Percentiles rank a stretch among this genome's conserved stretches.
Evolutionary conservation across 2,797 vertebrate species (phyloP).

Genomic region (Coilia nasus): DNA sequence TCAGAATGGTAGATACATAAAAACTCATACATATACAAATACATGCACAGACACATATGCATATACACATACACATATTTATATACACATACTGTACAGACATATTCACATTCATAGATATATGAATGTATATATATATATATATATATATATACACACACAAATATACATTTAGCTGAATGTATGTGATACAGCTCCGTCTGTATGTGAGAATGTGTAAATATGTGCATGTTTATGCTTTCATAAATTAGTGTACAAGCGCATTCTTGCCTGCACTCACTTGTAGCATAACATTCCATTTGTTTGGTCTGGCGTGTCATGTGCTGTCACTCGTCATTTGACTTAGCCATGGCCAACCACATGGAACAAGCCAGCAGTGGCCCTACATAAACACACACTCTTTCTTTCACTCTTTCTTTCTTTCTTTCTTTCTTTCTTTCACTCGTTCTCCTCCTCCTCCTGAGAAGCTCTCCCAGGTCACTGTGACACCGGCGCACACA

Average conservation of each 20-base stretch:
- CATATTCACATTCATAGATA: too few relatives aligned
- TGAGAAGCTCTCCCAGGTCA: background rate
- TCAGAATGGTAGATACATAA: background rate
- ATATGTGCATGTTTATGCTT: background rate
- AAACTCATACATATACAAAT: too few relatives aligned
- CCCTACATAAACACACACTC: background rate
- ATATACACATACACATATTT: too few relatives aligned
- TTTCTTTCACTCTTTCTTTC: too few relatives aligned
- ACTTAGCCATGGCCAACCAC: constrained; percentile 10
- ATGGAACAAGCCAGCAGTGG: background rate
- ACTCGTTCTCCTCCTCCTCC: background rate
- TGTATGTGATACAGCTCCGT: constrained; percentile 25
- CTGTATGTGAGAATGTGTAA: constrained; percentile 3
- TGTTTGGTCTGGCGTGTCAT: constrained; percentile 40
- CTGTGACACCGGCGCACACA: background rate
- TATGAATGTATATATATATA: too few relatives aligned
- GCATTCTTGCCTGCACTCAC: background rate
- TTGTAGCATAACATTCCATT: constrained; percentile 30
- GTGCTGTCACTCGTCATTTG: background rate
- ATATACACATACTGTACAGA: too few relatives aligned
- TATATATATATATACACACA: too few relatives aligned
- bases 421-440: too few relatives aligned
- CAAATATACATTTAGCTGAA: background rate
- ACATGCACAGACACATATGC: too few relatives aligned
- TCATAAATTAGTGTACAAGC: background rate